phyloP scores from a whole-genome alignment of 1,140 invertebrate species.

The Potamilus streckersoni region DNA sequence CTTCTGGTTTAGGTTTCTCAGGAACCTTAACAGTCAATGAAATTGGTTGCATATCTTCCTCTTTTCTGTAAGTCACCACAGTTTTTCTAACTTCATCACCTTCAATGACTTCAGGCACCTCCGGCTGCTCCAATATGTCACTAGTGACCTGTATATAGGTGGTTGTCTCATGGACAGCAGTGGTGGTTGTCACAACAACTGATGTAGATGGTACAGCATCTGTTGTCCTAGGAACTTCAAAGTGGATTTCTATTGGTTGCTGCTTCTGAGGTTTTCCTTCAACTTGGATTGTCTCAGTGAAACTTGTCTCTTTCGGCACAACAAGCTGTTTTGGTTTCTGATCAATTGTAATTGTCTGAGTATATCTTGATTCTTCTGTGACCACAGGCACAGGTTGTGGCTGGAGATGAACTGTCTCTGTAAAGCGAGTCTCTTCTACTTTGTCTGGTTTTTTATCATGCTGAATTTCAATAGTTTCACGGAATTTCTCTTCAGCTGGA shows the following conservation, averaged over 20 bases:
- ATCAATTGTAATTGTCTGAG: too few species aligned
- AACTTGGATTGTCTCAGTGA: conserved; percentile 31
- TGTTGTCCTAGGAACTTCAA: conserved; percentile 37
- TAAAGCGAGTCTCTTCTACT: conserved; percentile 9
- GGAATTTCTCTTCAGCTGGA: conserved; percentile 53
- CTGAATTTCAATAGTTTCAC: conserved; percentile 60
- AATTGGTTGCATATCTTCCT: conserved; percentile 46
- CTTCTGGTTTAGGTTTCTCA: conserved; percentile 32
- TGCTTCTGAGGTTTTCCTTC: conserved; percentile 10
- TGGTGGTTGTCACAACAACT: too few species aligned
- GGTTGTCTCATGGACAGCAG: conserved; percentile 43
- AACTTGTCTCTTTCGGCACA: conserved; percentile 16
- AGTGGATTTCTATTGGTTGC: conserved; percentile 49
- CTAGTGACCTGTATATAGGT: conserved; percentile 49
- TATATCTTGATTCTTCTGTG: too few species aligned
- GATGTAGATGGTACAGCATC: too few species aligned
- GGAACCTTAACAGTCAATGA: conserved; percentile 48
- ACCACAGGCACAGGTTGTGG: too few species aligned
- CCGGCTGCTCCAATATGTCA: conserved; percentile 38
- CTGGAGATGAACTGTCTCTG: too few species aligned
- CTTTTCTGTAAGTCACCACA: conserved; percentile 32
- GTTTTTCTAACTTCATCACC: conserved; percentile 48
- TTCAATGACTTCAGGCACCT: conserved; percentile 46
- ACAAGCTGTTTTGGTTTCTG: conserved; percentile 6
- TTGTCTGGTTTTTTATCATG: conserved; percentile 28